These are phyloP conservation scores for Falco peregrinus DNA, from an alignment of 2,797 vertebrate genomes.

Conservation along the genomic window DNA sequence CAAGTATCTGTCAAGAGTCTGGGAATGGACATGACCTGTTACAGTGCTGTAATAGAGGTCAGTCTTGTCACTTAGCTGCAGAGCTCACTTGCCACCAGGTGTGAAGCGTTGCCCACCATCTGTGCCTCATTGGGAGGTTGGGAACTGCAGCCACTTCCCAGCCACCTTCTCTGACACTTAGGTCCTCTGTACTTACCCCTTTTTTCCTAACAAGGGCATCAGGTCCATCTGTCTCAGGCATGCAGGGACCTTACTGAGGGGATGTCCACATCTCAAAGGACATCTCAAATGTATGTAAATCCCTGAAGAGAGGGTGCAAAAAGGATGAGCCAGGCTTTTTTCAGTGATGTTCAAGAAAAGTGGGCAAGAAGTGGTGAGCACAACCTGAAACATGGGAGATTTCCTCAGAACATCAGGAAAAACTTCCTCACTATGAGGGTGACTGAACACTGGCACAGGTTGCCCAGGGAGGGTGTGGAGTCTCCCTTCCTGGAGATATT, in stretches of 20 bases:
- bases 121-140: neutral
- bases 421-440: fast-evolving
- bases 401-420: neutral
- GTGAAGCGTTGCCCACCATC: neutral
- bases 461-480: neutral
- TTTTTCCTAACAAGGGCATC: neutral
- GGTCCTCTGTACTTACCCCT: neutral
- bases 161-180: neutral
- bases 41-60: neutral
- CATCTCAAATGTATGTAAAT: neutral
- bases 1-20: neutral
- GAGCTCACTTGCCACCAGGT: neutral
- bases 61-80: neutral
- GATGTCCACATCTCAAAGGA: neutral
- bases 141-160: neutral
- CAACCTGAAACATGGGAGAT: neutral
- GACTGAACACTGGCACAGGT: neutral
- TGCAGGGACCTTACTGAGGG: neutral
- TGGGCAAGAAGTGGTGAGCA: neutral
- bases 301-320: neutral
- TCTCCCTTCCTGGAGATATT: neutral
- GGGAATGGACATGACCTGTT: neutral
- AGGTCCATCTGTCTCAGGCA: fast-evolving
- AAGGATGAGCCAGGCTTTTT: neutral
- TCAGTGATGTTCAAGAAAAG: neutral